Conservation (phyloP, 2,888 invertebrate genomes). For the Dolichopus griseipennis region DNA sequence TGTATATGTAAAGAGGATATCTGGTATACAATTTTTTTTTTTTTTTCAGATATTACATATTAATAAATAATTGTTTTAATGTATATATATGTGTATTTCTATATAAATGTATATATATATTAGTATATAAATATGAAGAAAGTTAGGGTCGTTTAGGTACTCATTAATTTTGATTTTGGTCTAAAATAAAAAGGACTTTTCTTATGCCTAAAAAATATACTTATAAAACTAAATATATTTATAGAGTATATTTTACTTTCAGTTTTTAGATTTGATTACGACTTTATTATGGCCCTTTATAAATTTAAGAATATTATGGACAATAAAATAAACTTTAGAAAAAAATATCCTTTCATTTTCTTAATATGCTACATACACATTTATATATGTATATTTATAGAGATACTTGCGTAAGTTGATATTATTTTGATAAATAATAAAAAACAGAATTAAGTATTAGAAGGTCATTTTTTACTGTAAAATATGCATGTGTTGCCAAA, state of each 20-base stretch:
- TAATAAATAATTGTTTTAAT: too few species aligned
- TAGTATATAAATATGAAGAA: too few species aligned
- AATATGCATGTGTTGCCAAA: neutral
- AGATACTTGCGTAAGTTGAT: neutral
- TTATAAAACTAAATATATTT: too few species aligned
- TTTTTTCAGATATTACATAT: too few species aligned
- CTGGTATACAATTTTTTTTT: neutral
- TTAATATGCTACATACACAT: neutral
- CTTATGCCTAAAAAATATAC: too few species aligned
- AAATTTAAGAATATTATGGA: neutral
- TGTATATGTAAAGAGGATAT: neutral
- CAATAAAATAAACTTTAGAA: neutral
- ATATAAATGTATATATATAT: too few species aligned
- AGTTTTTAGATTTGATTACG: too few species aligned
- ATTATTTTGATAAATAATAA: neutral
- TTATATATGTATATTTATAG: too few species aligned
- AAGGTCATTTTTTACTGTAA: neutral
- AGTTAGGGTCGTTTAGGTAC: neutral
- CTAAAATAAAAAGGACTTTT: neutral
- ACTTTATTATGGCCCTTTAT: neutral
- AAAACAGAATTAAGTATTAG: neutral
- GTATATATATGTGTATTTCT: too few species aligned
- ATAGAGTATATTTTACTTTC: too few species aligned
- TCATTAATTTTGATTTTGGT: slow-evolving; percentile 3
- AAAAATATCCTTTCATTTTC: neutral